Conservation (phyloP, 2,797 vertebrate species). For the Nothura maculosa region DNA sequence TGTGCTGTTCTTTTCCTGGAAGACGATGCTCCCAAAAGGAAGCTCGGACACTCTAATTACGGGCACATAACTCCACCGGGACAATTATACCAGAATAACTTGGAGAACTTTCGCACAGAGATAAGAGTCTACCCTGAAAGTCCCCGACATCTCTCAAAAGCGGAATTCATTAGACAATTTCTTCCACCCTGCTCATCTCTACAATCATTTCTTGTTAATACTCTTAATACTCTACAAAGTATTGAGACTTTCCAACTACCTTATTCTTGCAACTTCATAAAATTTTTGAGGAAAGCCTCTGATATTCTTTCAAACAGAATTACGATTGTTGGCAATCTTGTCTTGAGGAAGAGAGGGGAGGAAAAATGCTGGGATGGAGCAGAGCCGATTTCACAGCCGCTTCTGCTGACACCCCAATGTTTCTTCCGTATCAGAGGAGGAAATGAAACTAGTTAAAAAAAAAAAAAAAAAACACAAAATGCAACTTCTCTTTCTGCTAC, state of each 20-base stretch:
- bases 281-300: neutral
- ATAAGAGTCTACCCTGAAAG: neutral
- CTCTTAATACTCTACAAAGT: neutral
- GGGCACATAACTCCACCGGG: neutral
- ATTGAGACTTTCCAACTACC: neutral
- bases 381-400: neutral
- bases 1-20: neutral
- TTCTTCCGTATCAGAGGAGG: rapidly evolving
- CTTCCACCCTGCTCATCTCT: neutral
- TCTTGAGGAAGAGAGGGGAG: neutral
- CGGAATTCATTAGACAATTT: neutral
- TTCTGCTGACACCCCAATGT: neutral
- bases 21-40: neutral
- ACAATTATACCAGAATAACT: neutral
- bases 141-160: neutral
- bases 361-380: neutral
- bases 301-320: neutral
- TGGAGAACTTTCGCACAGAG: neutral
- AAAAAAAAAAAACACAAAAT: neutral
- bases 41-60: neutral
- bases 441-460: neutral
- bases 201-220: neutral
- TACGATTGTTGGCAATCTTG: neutral
- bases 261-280: neutral
- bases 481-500: neutral